These are phyloP conservation scores for Prolemur simus DNA, from an alignment of 2,113 vertebrate genomes.

Conservation along the genomic window DNA sequence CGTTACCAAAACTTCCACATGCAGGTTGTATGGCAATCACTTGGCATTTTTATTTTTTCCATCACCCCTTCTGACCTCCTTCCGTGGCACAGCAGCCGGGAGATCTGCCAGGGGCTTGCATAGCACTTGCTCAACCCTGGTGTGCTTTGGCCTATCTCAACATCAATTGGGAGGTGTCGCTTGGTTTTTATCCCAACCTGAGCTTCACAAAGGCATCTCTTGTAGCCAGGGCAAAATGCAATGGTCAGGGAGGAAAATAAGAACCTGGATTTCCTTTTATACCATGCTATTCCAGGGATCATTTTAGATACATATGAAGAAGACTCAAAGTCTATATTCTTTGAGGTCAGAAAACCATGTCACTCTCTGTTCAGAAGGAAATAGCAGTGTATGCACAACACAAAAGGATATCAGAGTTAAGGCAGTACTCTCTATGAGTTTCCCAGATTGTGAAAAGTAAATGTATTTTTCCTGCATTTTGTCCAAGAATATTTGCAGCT, in stretches of 20 bases:
- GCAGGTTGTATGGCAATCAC: accelerated
- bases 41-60: background rate
- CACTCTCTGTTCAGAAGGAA: background rate
- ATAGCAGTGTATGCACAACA: too few species aligned
- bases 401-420: background rate
- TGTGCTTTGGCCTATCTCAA: too few species aligned
- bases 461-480: background rate
- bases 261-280: background rate
- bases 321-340: background rate
- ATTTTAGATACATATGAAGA: background rate
- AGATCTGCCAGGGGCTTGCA: background rate
- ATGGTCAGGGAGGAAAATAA: background rate
- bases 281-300: background rate
- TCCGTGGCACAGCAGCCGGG: background rate
- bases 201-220: background rate
- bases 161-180: background rate
- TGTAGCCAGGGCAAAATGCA: background rate
- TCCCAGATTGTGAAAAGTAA: background rate
- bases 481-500: background rate
- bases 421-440: background rate
- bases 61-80: background rate
- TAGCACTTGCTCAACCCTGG: accelerated
- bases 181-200: background rate
- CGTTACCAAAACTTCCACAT: background rate
- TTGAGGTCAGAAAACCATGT: background rate